Base-by-base conservation (phyloP, 2,797 vertebrate species). In the Tangara arthus region DNA sequence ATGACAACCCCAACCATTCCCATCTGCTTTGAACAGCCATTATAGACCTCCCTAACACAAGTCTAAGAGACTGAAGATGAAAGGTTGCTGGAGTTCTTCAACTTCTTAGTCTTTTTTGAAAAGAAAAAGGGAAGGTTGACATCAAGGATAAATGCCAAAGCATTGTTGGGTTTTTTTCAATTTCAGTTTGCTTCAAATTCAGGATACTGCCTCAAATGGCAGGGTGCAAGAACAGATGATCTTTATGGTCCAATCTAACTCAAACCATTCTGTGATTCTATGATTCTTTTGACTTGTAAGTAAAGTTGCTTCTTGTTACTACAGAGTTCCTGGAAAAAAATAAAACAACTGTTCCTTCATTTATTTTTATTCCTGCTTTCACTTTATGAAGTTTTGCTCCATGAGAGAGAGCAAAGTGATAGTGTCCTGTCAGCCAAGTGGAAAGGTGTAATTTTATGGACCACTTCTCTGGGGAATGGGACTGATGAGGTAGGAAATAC, bases 371-470 rank as follows among this genome's bases (percentile, higher is more conserved):
- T 82, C n/a, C 12, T 76, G 5, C 32, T 77, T 90, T 61, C 22
- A 9, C 32, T 86, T 82, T 60, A 66, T 44, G 11, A 87, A 46
- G 26, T 55, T 72, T 64, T 49, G 15, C 6, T 63, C 17, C 56
- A 3, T 49, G 12, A 9, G 34, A 85, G 12, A 27, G 3, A 79
- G 26, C 12, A 89, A 66, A 61, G 80, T 44, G 44, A 85, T 44
- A 66, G 35, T 49, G 49, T 27, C 23, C 20, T 83, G 41, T 49
- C 83, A 85, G 41, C 22, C 49, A 80, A 68, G 68, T 10, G 16
- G 85, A 90, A 80, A 93, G 34, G 35, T 82, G 16, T 59, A 66
- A 90, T 88, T 93, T 87, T 83, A 88, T 71, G 65, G 72, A 80
- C 49, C 19, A 42, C 41, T 81, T 60, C 56, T 63, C 53, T 68